Percentiles rank a stretch among this genome's conserved stretches.
Conservation (phyloP, 2,888 invertebrate genomes). For the Nemotelus nigrinus region DNA sequence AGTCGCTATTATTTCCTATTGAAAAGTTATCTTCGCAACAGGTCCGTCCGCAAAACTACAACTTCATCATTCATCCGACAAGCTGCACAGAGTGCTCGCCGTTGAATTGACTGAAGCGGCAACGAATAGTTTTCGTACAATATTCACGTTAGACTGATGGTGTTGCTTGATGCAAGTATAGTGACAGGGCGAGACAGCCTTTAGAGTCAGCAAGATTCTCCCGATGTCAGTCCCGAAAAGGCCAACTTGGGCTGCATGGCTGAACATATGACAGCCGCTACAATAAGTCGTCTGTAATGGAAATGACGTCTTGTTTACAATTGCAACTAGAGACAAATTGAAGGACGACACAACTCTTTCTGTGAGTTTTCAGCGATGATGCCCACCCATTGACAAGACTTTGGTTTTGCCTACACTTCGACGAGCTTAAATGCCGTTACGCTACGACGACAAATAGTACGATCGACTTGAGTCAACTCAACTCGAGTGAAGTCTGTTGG, state of each 20-base stretch:
- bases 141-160: neutral
- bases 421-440: neutral
- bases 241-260: conserved; percentile 11
- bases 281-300: neutral
- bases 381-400: neutral
- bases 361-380: neutral
- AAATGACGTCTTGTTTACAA: conserved; percentile 13
- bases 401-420: neutral
- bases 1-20: conserved; percentile 5
- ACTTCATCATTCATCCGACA: conserved; percentile 19
- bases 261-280: conserved; percentile 24
- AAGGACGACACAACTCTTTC: neutral
- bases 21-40: conserved; percentile 37
- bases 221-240: neutral
- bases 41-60: conserved; percentile 19
- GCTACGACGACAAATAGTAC: neutral
- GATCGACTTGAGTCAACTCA: neutral
- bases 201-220: too few species aligned
- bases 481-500: neutral
- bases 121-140: neutral
- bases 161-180: neutral
- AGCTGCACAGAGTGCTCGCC: neutral
- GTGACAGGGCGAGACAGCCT: neutral
- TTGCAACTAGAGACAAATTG: conserved; percentile 1
- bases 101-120: conserved; percentile 12